These are phyloP conservation scores for Ochropleura plecta DNA, from an alignment of 2,888 invertebrate genomes.

Conservation along the genomic window DNA sequence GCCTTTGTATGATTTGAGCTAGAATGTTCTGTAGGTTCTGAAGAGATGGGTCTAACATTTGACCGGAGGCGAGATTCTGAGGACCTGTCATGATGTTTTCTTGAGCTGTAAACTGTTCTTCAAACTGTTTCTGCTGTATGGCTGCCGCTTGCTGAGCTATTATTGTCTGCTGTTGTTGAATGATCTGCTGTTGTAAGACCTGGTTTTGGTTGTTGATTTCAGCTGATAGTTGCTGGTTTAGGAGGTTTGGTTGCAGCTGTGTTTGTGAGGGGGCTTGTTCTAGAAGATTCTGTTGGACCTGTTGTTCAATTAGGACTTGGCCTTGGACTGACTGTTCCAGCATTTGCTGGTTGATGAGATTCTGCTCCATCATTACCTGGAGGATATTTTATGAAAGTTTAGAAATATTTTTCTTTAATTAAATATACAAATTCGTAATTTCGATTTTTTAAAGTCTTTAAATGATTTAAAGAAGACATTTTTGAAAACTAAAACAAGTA, in stretches of 20 bases:
- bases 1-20: slow-evolving; percentile 87
- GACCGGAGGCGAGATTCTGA: slow-evolving; percentile 83
- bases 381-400: neutral
- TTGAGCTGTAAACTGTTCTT: slow-evolving; percentile 82
- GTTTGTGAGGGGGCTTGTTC: slow-evolving; percentile 78
- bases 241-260: slow-evolving; percentile 78
- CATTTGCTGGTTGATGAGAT: slow-evolving; percentile 86
- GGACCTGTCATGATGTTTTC: slow-evolving; percentile 81
- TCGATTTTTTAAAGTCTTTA: no score
- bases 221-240: slow-evolving; percentile 83
- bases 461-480: no score
- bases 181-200: slow-evolving; percentile 89
- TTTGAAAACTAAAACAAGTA: neutral
- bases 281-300: slow-evolving; percentile 76
- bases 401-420: neutral
- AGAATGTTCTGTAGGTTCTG: slow-evolving; percentile 88
- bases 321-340: slow-evolving; percentile 83
- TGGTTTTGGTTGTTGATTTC: slow-evolving; percentile 87
- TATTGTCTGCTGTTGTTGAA: slow-evolving; percentile 87
- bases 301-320: slow-evolving; percentile 82
- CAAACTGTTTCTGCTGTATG: slow-evolving; percentile 87
- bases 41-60: slow-evolving; percentile 88
- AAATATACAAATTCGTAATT: neutral
- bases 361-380: slow-evolving; percentile 87
- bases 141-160: slow-evolving; percentile 87